Evolutionary conservation across 2,113 vertebrate species (phyloP).

Genomic region (Bambusicola thoracicus): DNA sequence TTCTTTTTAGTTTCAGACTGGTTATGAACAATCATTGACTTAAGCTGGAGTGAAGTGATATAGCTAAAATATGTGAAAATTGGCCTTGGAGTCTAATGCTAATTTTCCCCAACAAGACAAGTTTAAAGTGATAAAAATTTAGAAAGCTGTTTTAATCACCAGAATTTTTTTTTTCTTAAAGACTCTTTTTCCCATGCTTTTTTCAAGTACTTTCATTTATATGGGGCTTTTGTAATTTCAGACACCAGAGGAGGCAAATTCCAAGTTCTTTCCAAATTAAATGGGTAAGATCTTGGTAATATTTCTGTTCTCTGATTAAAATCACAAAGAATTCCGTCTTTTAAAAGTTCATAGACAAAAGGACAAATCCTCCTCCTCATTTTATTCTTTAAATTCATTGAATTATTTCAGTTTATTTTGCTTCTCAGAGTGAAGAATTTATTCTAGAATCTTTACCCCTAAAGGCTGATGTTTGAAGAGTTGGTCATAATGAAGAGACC

Average conservation of each 20-base stretch:
- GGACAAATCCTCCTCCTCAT: neutral
- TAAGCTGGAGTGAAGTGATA: neutral
- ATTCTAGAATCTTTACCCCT: neutral
- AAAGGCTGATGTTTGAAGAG: neutral
- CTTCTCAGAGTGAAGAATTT: neutral
- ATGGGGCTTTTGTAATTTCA: neutral
- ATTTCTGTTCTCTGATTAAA: neutral
- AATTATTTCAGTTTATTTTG: neutral
- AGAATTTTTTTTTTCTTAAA: neutral
- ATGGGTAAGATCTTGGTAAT: neutral
- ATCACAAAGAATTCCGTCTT: neutral
- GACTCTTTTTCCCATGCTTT: accelerated
- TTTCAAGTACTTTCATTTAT: neutral
- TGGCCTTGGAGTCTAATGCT: neutral
- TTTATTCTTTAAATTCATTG: neutral
- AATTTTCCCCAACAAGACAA: neutral
- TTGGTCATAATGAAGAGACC: neutral
- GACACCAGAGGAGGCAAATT: neutral
- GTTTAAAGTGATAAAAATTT: neutral
- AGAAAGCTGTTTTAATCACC: neutral
- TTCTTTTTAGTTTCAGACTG: neutral
- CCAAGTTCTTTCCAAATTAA: neutral
- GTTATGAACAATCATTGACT: neutral
- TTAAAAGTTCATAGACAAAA: neutral
- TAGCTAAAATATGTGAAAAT: neutral